These are phyloP conservation scores for Paramormyrops hopkinsi DNA, from an alignment of 2,797 vertebrate species.

Conservation along the genomic window DNA sequence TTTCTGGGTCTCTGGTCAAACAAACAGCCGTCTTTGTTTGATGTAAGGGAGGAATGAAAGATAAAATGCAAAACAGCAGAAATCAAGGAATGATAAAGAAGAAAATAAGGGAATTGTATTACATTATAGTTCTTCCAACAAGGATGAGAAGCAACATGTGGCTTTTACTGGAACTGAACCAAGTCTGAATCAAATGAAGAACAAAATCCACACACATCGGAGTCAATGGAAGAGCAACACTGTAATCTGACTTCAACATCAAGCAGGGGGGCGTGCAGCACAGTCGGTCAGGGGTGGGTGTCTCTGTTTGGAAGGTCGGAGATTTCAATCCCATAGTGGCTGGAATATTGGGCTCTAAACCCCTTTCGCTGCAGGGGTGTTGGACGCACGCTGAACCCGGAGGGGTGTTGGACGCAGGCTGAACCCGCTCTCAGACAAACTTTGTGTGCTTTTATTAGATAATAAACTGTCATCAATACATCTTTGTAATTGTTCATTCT, in stretches of 20 bases:
- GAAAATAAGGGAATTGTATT: neutral
- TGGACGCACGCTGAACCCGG: neutral
- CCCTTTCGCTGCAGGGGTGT: neutral
- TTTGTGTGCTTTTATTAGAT: neutral
- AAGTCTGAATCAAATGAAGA: neutral
- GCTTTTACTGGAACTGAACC: neutral
- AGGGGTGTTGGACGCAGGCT: neutral
- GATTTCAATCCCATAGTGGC: neutral
- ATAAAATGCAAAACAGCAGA: neutral
- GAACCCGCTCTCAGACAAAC: neutral
- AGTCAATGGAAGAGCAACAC: neutral
- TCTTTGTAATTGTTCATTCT: neutral
- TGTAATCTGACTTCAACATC: neutral
- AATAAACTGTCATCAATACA: neutral
- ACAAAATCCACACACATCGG: neutral
- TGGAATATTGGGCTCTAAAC: neutral
- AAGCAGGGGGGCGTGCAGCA: neutral
- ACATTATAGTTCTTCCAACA: neutral
- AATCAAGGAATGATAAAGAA: neutral
- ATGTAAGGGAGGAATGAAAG: neutral
- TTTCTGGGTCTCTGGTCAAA: neutral
- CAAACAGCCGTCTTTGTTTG: neutral
- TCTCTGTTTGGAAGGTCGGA: neutral
- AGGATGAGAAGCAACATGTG: neutral
- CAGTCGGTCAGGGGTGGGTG: neutral